Percentiles rank a stretch among this genome's conserved stretches.
Conservation (phyloP, 1,140 invertebrate species). For the Nebria ingens region DNA sequence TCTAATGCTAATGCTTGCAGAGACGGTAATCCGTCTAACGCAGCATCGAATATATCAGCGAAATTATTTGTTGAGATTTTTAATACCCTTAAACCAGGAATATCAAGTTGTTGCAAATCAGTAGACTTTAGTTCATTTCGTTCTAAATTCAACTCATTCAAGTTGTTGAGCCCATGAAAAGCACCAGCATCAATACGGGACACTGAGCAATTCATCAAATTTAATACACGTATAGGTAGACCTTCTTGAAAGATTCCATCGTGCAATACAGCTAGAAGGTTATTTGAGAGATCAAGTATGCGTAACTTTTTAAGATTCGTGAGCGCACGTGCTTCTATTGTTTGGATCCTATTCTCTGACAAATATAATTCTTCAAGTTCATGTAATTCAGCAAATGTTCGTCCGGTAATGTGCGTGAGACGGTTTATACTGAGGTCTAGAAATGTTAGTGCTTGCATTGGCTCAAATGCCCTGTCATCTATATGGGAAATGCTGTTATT, state of each 20-base stretch:
- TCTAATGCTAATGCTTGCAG: conserved; percentile 61
- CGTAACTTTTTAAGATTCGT: conserved; percentile 47
- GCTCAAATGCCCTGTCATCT: conserved; percentile 66
- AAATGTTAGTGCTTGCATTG: conserved; percentile 62
- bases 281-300: conserved; percentile 51
- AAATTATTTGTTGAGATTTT: conserved; percentile 69
- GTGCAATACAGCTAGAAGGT: conserved; percentile 42
- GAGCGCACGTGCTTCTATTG: conserved; percentile 47
- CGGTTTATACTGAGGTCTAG: conserved; percentile 70
- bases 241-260: conserved; percentile 49
- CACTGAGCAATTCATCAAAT: conserved; percentile 50
- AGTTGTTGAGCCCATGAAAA: conserved; percentile 50
- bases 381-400: conserved; percentile 57
- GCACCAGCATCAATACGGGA: conserved; percentile 48
- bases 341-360: conserved; percentile 43
- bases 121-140: conserved; percentile 58
- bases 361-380: conserved; percentile 57
- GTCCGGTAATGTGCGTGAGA: conserved; percentile 49
- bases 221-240: conserved; percentile 44
- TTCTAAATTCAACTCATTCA: conserved; percentile 60
- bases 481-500: conserved; percentile 73
- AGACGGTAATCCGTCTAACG: conserved; percentile 61
- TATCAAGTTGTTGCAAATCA: conserved; percentile 55
- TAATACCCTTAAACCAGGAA: conserved; percentile 59
- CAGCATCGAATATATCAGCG: conserved; percentile 50